Evolutionary conservation across 2,888 invertebrate species (phyloP).

Genomic region (Drosophila demipolita): DNA sequence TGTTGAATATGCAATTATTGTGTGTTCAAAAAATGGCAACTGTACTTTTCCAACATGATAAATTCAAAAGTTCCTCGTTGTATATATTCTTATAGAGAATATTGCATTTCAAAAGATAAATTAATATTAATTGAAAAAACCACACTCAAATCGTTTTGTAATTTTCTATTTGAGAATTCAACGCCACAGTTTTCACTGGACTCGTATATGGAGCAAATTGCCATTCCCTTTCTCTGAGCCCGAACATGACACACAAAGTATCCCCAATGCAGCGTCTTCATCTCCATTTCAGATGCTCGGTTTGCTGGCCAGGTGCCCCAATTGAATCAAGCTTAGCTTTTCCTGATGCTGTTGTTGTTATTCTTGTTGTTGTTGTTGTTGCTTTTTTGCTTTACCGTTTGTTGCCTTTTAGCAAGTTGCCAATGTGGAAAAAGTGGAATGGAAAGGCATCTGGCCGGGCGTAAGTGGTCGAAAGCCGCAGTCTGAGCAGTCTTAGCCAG

Average conservation of each 20-base stretch:
- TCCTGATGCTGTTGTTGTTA: background rate
- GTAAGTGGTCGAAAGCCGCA: slow-evolving; percentile 20
- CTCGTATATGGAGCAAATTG: slow-evolving; percentile 7
- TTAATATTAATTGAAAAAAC: background rate
- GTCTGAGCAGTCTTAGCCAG: slow-evolving; percentile 1
- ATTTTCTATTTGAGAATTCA: background rate
- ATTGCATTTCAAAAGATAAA: background rate
- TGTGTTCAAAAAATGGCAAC: background rate
- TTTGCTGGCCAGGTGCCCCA: slow-evolving; percentile 45
- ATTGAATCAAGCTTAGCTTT: slow-evolving; percentile 44
- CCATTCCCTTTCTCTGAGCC: slow-evolving; percentile 38
- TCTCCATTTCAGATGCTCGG: slow-evolving; percentile 10
- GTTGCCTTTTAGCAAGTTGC: slow-evolving; percentile 55
- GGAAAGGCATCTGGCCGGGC: slow-evolving; percentile 65
- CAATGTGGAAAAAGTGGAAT: slow-evolving; percentile 74
- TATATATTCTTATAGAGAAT: background rate
- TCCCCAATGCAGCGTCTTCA: slow-evolving; percentile 27
- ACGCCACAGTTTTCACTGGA: background rate
- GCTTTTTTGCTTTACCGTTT: slow-evolving; percentile 54
- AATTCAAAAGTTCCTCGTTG: background rate
- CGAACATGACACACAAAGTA: background rate
- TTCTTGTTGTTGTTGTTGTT: background rate
- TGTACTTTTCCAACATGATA: background rate
- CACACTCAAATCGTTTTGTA: background rate
- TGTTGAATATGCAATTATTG: background rate